phyloP scores from a whole-genome alignment of 2,888 invertebrate species.

The Lissonota sp. region DNA sequence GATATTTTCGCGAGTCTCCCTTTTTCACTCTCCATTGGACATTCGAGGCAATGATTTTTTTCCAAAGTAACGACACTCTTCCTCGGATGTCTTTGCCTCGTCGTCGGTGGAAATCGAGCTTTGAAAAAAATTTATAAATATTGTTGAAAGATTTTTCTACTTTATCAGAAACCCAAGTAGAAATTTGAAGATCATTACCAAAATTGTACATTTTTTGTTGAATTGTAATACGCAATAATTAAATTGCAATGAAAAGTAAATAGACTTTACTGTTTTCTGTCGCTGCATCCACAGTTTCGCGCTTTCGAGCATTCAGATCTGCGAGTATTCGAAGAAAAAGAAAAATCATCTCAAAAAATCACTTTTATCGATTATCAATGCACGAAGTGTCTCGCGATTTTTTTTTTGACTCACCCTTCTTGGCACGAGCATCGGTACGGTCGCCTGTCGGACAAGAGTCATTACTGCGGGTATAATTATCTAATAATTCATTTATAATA shows the following conservation, averaged over 20 bases:
- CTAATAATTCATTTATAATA: slow-evolving; percentile 43
- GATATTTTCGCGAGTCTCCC: slow-evolving; percentile 14
- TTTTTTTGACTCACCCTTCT: slow-evolving; percentile 70
- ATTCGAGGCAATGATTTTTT: slow-evolving; percentile 14
- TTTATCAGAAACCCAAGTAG: neutral
- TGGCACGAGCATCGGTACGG: slow-evolving; percentile 71
- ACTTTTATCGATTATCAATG: no score
- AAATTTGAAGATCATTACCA: neutral
- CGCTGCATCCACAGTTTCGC: slow-evolving; percentile 60
- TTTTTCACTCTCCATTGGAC: neutral
- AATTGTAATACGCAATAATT: no score
- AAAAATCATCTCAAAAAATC: neutral
- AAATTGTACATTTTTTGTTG: no score
- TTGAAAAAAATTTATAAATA: neutral
- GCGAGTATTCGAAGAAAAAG: slow-evolving; percentile 30
- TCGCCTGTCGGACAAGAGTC: slow-evolving; percentile 72
- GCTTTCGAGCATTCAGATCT: slow-evolving; percentile 55
- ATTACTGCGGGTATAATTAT: slow-evolving; percentile 73
- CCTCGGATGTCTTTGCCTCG: neutral
- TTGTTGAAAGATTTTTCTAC: no score
- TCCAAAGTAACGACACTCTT: slow-evolving; percentile 8
- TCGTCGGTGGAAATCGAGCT: neutral
- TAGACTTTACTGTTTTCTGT: slow-evolving; percentile 35
- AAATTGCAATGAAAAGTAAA: neutral
- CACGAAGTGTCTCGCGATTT: neutral